Evolutionary conservation across 2,113 vertebrate genomes (phyloP).

Genomic region (Pardalotus punctatus): DNA sequence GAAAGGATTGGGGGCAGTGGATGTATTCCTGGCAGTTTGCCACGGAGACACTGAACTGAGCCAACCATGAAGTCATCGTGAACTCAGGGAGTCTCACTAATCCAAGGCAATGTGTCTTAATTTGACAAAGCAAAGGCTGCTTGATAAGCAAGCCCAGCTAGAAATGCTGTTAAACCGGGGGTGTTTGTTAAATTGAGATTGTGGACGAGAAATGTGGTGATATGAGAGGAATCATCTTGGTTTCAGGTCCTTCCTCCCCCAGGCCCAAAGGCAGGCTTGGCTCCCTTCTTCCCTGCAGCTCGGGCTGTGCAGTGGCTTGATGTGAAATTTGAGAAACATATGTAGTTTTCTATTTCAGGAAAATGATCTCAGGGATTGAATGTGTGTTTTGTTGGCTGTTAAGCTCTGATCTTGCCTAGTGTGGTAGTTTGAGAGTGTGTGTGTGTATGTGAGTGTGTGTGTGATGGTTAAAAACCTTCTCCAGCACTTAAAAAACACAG

Average conservation of each 20-base stretch:
- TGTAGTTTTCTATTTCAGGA: conserved; percentile 86
- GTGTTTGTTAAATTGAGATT: conserved; percentile 66
- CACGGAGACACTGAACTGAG: conserved; percentile 72
- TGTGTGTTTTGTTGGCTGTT: conserved; percentile 74
- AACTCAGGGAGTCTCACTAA: conserved; percentile 79
- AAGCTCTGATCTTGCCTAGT: conserved; percentile 77
- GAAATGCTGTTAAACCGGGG: conserved; percentile 46
- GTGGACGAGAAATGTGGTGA: conserved; percentile 56
- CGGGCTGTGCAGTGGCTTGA: conserved; percentile 77
- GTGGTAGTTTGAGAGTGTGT: conserved; percentile 58
- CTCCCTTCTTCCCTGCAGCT: conserved; percentile 69
- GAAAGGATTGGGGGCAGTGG: conserved; percentile 65
- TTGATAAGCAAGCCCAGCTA: conserved; percentile 69
- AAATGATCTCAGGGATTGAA: conserved; percentile 82
- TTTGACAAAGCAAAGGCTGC: conserved; percentile 81
- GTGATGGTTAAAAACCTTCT: conserved; percentile 60
- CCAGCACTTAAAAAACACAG: not conserved
- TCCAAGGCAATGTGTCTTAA: conserved; percentile 79
- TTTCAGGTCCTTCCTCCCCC: conserved; percentile 38
- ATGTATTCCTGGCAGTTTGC: conserved; percentile 77
- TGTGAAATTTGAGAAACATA: conserved; percentile 84
- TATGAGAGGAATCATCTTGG: conserved; percentile 51
- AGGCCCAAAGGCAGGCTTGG: conserved; percentile 61
- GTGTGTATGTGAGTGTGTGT: not conserved
- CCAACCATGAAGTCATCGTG: conserved; percentile 85